Evolutionary conservation across 1,140 invertebrate species (phyloP), one percentile per base, ranked within the genome.

Genomic region (Dinothrombium tinctorium): DNA sequence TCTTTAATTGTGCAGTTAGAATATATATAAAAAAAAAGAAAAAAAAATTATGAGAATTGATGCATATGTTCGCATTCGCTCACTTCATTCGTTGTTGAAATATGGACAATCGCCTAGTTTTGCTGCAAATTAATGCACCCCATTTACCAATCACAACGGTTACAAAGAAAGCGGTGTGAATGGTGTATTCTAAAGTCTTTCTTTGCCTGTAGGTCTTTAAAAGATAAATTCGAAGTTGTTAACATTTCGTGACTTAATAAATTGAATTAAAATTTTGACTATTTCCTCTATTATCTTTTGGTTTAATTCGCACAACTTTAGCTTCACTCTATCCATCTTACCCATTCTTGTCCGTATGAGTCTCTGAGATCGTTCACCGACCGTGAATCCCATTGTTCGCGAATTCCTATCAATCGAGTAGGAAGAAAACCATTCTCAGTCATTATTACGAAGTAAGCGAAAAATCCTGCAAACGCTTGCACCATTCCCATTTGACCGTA

Each of bases 401-500:
- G 69, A 51, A 95, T 76, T 40, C 84, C 84, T 55, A 92, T 76
- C 41, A 94, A 65, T 55, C 71, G 65, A 49, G 63, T 53, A 1
- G 84, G 83, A 53, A 82, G 67, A 66, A 94, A 96, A 47, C 90
- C 90, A 63, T 94, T 92, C 58, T 95, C 86, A 68, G 84, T 83
- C 84, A 95, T 87, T 54, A 95, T 94, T 36, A 94, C 84, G 60
- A 95, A 92, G 67, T 95, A 95, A 6, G 87, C 82, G 64, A 96
- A 98, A 75, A 98, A 98, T 23, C 89, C 92, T 49, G 87, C 89
- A 22, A 83, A 82, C 39, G 90, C 90, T 69, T 98, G 90, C 58
- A 98, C 96, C 84, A 96, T 94, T 56, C 89, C 89, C 58, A 96
- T 92, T 62, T 95, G 89, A 54, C 87, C 86, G 60, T 95, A 96